Percentiles rank a stretch among this genome's conserved stretches.
phyloP scores from a whole-genome alignment of 2,888 invertebrate species.

The Scotopteryx bipunctaria region DNA sequence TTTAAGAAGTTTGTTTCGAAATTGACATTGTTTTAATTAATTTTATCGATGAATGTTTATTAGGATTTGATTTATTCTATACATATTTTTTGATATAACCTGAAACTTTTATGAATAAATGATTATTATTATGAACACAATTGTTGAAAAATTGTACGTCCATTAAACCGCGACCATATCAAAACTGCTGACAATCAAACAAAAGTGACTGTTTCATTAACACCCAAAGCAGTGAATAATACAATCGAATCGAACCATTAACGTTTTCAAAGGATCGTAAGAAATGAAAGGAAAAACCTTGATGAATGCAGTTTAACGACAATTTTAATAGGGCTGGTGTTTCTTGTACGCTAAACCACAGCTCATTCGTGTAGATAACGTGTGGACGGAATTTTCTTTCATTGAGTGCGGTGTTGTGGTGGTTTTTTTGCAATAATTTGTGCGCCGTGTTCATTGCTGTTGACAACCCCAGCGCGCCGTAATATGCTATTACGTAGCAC shows the following conservation, averaged over 20 bases:
- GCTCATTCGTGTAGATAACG: constrained; percentile 48
- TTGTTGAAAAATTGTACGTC: constrained; percentile 9
- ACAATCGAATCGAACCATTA: constrained; percentile 54
- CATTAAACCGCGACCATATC: constrained; percentile 14
- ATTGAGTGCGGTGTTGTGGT: constrained; percentile 42
- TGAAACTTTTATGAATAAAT: too few species aligned
- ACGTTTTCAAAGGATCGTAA: constrained; percentile 55
- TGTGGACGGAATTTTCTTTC: constrained; percentile 49
- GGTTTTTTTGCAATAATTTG: constrained; percentile 47
- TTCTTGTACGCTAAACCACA: constrained; percentile 61
- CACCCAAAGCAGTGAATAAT: constrained; percentile 44
- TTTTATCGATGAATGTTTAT: too few species aligned
- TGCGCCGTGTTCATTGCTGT: constrained; percentile 43
- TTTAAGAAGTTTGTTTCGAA: too few species aligned
- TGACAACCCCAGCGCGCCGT: constrained; percentile 45
- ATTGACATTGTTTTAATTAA: too few species aligned
- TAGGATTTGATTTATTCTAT: too few species aligned
- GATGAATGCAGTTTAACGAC: constrained; percentile 62
- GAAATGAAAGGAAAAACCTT: constrained; percentile 51
- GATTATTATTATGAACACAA: constrained; percentile 5
- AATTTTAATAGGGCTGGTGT: constrained; percentile 58
- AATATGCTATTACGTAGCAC: constrained; percentile 40
- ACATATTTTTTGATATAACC: too few species aligned
- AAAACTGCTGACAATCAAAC: constrained; percentile 25
- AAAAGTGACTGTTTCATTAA: constrained; percentile 33